These are phyloP conservation scores for Perca flavescens DNA, from an alignment of 2,113 vertebrate species.

Conservation along the genomic window DNA sequence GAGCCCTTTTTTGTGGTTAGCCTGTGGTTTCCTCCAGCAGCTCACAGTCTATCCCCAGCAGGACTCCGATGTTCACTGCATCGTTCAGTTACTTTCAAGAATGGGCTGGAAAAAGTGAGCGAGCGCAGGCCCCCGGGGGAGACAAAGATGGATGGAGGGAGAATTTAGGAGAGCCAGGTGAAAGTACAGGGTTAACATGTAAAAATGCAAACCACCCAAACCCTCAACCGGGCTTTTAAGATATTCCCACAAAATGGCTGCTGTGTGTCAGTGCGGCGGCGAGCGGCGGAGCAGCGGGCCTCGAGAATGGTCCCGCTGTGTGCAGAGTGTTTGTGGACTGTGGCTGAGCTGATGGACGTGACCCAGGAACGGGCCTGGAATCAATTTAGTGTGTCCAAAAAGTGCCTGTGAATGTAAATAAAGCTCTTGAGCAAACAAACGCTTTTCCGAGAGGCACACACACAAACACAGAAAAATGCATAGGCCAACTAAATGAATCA, in stretches of 20 bases:
- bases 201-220: slow-evolving; percentile 55
- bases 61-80: slow-evolving; percentile 37
- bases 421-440: slow-evolving; percentile 84
- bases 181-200: slow-evolving; percentile 61
- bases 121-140: neutral
- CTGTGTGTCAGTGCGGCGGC: slow-evolving; percentile 64
- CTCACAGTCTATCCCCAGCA: slow-evolving; percentile 47
- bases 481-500: slow-evolving; percentile 63
- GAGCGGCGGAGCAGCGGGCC: slow-evolving; percentile 47
- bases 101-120: slow-evolving; percentile 28
- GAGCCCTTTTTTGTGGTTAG: slow-evolving; percentile 61
- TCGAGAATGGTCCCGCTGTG: slow-evolving; percentile 77
- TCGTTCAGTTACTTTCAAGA: slow-evolving; percentile 42
- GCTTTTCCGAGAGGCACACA: slow-evolving; percentile 69
- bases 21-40: slow-evolving; percentile 68
- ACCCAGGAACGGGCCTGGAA: slow-evolving; percentile 85
- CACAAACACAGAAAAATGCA: slow-evolving; percentile 73
- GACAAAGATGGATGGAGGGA: slow-evolving; percentile 2
- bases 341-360: slow-evolving; percentile 82
- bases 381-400: slow-evolving; percentile 84
- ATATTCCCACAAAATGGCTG: slow-evolving; percentile 79
- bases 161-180: slow-evolving; percentile 36
- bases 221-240: slow-evolving; percentile 55
- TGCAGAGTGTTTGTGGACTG: slow-evolving; percentile 78
- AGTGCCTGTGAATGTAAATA: slow-evolving; percentile 84